phyloP scores from a whole-genome alignment of 2,113 vertebrate genomes.

The Sarotherodon lohbergeri region DNA sequence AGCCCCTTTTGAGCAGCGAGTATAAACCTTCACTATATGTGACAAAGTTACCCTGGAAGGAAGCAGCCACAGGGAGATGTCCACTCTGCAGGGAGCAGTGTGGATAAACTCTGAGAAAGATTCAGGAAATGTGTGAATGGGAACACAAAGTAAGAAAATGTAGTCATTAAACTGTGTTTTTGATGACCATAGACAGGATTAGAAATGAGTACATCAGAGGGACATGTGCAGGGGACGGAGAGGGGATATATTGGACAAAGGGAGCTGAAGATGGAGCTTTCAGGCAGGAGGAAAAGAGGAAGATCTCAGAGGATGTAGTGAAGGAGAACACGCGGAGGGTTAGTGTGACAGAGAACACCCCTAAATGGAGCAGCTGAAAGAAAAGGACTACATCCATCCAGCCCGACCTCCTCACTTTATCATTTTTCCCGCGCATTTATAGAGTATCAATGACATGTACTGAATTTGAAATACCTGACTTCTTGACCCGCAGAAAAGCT shows the following conservation, averaged over 20 bases:
- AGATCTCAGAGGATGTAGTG: not conserved
- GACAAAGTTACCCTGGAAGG: not conserved
- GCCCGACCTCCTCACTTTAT: not conserved
- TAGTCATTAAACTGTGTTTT: not conserved
- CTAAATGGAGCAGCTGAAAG: not conserved
- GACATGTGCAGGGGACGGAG: not conserved
- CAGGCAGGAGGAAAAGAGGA: not conserved
- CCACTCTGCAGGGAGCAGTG: not conserved
- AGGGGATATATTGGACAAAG: not conserved
- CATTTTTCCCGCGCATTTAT: not conserved
- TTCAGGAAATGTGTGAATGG: not conserved
- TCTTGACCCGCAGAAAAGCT: not conserved
- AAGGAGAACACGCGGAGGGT: not conserved
- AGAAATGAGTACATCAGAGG: not conserved
- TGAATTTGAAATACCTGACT: not conserved
- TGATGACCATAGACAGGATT: not conserved
- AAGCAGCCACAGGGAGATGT: not conserved
- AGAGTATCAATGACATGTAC: not conserved
- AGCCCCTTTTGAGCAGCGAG: not conserved
- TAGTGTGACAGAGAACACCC: not conserved
- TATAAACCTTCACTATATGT: not conserved
- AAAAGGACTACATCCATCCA: not conserved
- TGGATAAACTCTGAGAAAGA: not conserved
- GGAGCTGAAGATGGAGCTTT: not conserved
- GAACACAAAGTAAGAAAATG: not conserved